These are phyloP conservation scores for Mercenaria mercenaria DNA, from an alignment of 1,140 invertebrate genomes.

Conservation along the genomic window DNA sequence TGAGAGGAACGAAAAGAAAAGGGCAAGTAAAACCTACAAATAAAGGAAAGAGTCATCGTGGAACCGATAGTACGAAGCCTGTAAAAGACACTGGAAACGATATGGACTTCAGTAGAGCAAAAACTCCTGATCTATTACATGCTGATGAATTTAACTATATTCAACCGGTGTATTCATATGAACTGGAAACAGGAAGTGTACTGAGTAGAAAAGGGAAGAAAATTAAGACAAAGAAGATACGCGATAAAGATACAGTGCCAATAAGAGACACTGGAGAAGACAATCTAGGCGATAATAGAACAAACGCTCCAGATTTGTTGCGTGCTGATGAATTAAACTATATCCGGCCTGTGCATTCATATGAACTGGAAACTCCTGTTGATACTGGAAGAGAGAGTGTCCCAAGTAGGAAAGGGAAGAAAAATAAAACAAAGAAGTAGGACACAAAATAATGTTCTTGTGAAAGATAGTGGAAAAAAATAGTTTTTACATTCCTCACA, in stretches of 20 bases:
- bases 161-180: constrained; percentile 37
- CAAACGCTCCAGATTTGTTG: constrained; percentile 30
- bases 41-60: not conserved
- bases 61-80: not conserved
- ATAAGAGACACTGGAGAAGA: no score
- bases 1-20: not conserved
- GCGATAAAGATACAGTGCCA: not conserved
- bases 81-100: constrained; percentile 9
- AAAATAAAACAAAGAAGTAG: not conserved
- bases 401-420: not conserved
- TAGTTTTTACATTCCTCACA: no score
- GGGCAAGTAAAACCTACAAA: not conserved
- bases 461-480: no score
- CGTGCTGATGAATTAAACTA: constrained; percentile 38
- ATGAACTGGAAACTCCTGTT: constrained; percentile 32
- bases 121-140: constrained; percentile 32
- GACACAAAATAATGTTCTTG: no score
- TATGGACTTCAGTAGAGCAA: not conserved
- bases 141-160: constrained; percentile 50
- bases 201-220: not conserved
- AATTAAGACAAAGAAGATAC: not conserved
- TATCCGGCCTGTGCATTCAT: constrained; percentile 33
- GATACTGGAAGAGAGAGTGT: not conserved
- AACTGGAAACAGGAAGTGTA: not conserved
- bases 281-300: not conserved